Conservation (phyloP, 2,888 invertebrate species). For the Zhuqinia jingwanae region DNA sequence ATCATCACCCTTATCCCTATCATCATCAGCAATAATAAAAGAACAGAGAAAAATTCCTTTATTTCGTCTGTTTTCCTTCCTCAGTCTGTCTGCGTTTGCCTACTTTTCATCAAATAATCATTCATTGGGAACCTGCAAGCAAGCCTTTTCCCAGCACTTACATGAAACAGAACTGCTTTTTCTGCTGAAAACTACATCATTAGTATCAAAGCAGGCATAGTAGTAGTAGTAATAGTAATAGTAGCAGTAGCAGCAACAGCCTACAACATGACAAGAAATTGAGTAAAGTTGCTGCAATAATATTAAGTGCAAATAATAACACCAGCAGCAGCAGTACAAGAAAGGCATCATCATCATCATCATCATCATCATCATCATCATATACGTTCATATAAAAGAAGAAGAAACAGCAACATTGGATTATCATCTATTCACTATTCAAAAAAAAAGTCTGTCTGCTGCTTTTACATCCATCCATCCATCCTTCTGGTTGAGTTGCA, state of each 20-base stretch:
- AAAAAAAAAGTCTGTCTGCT: neutral
- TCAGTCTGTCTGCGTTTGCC: constrained; percentile 49
- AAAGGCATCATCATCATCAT: too few species aligned
- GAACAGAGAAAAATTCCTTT: constrained; percentile 51
- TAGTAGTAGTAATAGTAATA: neutral
- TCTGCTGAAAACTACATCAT: constrained; percentile 49
- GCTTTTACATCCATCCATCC: neutral
- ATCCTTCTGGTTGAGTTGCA: constrained; percentile 16
- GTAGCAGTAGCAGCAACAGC: neutral
- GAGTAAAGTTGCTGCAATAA: constrained; percentile 16
- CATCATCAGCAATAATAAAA: constrained; percentile 1
- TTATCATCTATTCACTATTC: constrained; percentile 9
- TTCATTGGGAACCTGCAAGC: constrained; percentile 70
- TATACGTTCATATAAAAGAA: neutral
- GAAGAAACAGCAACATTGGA: constrained; percentile 5
- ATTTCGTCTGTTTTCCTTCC: constrained; percentile 58
- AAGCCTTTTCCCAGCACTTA: constrained; percentile 72
- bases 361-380: too few species aligned
- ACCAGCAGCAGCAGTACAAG: constrained; percentile 18
- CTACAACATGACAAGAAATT: constrained; percentile 46
- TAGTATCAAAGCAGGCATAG: neutral
- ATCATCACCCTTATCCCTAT: constrained; percentile 26
- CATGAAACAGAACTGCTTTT: constrained; percentile 53
- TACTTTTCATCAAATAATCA: constrained; percentile 46
- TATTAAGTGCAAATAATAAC: constrained; percentile 43